These are phyloP conservation scores for Campylomormyrus numenius DNA, from an alignment of 2,113 vertebrate genomes.

Conservation along the genomic window DNA sequence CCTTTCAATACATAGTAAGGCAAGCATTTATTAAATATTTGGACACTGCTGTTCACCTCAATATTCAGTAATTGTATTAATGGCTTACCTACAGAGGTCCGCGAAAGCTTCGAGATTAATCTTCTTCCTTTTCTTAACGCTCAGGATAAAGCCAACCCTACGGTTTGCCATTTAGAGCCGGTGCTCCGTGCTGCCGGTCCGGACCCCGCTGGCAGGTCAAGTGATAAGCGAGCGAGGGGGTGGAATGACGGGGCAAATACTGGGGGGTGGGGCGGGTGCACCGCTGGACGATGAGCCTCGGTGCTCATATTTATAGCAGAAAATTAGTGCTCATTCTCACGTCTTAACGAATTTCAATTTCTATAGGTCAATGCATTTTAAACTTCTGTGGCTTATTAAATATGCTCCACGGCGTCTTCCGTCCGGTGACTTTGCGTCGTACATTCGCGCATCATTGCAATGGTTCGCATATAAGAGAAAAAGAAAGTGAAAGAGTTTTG, in stretches of 20 bases:
- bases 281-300: background rate
- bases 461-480: slow-evolving; percentile 47
- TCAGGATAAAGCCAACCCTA: slow-evolving; percentile 62
- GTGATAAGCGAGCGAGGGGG: background rate
- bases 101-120: slow-evolving; percentile 57
- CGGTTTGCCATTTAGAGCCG: slow-evolving; percentile 44
- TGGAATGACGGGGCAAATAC: background rate
- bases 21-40: background rate
- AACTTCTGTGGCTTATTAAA: background rate
- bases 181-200: background rate
- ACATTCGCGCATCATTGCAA: background rate
- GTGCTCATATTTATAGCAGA: background rate
- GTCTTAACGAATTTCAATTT: background rate
- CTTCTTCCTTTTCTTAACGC: slow-evolving; percentile 57
- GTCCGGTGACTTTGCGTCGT: background rate
- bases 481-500: slow-evolving; percentile 51
- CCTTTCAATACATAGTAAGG: background rate
- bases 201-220: background rate
- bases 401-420: background rate
- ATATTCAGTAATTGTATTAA: background rate
- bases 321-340: background rate
- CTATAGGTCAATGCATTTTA: background rate
- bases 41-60: background rate
- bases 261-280: background rate
- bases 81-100: slow-evolving; percentile 58